Evolutionary conservation across 1,140 invertebrate species (phyloP).

Genomic region (Camponotus vicinus): DNA sequence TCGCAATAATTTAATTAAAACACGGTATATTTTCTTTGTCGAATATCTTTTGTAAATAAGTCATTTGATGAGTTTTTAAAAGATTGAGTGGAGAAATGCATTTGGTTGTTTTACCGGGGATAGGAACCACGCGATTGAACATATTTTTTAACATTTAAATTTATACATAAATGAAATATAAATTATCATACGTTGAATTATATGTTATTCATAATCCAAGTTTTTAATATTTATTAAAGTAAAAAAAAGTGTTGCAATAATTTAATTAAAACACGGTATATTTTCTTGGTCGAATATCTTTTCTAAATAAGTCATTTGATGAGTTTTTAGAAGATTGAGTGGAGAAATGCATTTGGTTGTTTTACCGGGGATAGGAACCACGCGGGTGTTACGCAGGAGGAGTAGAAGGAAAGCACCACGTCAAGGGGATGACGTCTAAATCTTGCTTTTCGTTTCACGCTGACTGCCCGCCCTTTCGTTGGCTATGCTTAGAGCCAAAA

Average conservation of each 20-base stretch:
- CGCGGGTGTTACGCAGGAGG: slow-evolving; percentile 30
- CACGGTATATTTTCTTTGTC: not conserved
- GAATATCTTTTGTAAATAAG: too few species aligned
- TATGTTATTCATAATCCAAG: not conserved
- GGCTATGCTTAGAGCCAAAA: slow-evolving; percentile 75
- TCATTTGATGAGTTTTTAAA: slow-evolving; percentile 55
- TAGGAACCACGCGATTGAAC: slow-evolving; percentile 51
- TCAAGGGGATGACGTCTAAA: slow-evolving; percentile 85
- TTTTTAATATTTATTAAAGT: not conserved
- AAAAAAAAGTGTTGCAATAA: slow-evolving; percentile 1
- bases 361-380: slow-evolving; percentile 66
- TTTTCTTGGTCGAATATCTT: not conserved
- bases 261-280: not conserved
- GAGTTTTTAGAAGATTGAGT: slow-evolving; percentile 46
- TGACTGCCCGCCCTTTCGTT: slow-evolving; percentile 84
- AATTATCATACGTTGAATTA: not conserved
- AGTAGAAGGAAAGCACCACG: slow-evolving; percentile 75
- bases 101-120: slow-evolving; percentile 63
- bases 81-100: slow-evolving; percentile 43
- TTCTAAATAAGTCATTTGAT: slow-evolving; percentile 45
- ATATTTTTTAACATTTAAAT: not conserved
- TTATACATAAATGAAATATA: not conserved
- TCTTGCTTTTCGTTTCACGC: slow-evolving; percentile 83
- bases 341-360: slow-evolving; percentile 57
- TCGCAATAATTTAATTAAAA: slow-evolving; percentile 7